A percentile compares a stretch with the other conserved stretches of the same genome.
Conservation (phyloP, 92 coral and sea anemone genomes). For the Phenganax stokvisi region DNA sequence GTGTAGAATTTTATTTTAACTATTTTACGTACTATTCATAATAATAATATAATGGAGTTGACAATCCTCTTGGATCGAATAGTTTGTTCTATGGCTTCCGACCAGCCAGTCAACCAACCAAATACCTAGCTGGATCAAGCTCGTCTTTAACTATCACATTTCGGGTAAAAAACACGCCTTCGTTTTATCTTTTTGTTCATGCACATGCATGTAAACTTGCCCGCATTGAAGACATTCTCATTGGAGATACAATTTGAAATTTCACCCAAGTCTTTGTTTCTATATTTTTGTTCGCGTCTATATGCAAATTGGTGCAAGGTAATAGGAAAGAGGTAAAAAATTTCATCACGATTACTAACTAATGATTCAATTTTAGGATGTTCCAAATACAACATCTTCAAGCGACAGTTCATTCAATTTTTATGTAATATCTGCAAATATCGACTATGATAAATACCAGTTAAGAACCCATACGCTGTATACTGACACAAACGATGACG, state of each 20-base stretch:
- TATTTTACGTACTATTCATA: background rate
- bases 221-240: too few species aligned
- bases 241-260: background rate
- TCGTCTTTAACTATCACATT: background rate
- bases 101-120: background rate
- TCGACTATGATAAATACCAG: background rate
- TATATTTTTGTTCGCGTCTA: background rate
- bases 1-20: too few species aligned
- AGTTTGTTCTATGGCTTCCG: background rate
- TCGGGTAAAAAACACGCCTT: background rate
- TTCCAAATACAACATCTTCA: too few species aligned
- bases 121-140: constrained; percentile 11
- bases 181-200: too few species aligned
- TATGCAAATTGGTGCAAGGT: background rate
- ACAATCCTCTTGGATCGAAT: background rate
- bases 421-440: background rate
- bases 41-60: background rate
- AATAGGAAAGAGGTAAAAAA: too few species aligned
- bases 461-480: background rate
- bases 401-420: constrained; percentile 11
- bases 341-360: background rate
- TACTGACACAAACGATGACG: constrained; percentile 1
- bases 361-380: too few species aligned
- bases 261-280: background rate
- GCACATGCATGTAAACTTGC: too few species aligned